Conservation (phyloP, 2,888 invertebrate species). For the Synanthedon tipuliformis region DNA sequence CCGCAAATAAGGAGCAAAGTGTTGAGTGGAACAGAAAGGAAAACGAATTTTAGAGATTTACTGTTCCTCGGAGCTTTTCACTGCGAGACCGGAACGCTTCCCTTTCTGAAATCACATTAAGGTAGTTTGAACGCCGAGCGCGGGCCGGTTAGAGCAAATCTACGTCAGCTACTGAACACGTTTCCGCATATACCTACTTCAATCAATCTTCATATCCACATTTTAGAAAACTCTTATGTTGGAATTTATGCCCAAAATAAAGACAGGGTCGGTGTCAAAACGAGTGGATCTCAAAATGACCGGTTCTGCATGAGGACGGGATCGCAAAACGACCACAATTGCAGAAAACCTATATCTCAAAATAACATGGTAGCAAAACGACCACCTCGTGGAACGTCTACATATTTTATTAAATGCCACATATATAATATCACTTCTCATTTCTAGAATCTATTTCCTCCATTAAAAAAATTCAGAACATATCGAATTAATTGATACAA, state of each 20-base stretch:
- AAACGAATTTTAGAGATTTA: conserved; percentile 37
- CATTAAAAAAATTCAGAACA: too few species aligned
- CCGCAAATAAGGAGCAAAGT: neutral
- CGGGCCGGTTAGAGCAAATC: conserved; percentile 44
- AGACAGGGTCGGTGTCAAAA: too few species aligned
- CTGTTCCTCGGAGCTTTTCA: conserved; percentile 29
- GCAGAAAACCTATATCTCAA: too few species aligned
- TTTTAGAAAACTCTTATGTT: conserved; percentile 9
- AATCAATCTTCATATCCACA: conserved; percentile 6
- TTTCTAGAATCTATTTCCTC: too few species aligned
- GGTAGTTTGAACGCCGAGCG: conserved; percentile 35
- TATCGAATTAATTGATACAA: too few species aligned
- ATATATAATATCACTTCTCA: too few species aligned
- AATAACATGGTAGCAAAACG: too few species aligned
- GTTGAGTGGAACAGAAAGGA: conserved; percentile 4
- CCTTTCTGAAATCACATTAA: conserved; percentile 46
- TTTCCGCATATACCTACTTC: conserved; percentile 31
- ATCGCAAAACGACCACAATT: too few species aligned
- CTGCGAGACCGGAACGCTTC: conserved; percentile 25
- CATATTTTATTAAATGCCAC: too few species aligned
- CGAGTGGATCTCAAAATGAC: too few species aligned
- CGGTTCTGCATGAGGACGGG: too few species aligned
- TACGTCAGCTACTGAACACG: conserved; percentile 34
- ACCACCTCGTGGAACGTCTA: too few species aligned
- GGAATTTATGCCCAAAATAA: conserved; percentile 12